Percentiles rank a stretch among this genome's conserved stretches.
Conservation (phyloP, 2,888 invertebrate genomes). For the Eurytoma adleriae region DNA sequence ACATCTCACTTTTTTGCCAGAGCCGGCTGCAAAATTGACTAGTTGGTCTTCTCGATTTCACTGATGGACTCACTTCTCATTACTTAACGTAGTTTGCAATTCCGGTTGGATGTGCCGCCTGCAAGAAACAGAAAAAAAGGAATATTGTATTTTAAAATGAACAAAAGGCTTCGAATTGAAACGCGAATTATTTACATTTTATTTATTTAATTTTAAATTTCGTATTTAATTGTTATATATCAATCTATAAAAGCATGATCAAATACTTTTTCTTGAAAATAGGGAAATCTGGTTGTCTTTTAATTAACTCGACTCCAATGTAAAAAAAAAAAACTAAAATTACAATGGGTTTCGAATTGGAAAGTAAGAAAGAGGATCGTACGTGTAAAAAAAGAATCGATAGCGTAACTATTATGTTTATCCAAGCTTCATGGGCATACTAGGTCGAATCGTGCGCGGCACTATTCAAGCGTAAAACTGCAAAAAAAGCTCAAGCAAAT, state of each 20-base stretch:
- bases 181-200: background rate
- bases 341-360: background rate
- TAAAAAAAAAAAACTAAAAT: background rate
- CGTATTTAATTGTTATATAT: background rate
- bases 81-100: background rate
- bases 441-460: background rate
- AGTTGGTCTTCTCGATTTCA: background rate
- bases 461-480: conserved; percentile 11
- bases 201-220: background rate
- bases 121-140: background rate
- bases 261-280: background rate
- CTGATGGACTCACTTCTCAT: background rate
- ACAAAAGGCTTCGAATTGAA: background rate
- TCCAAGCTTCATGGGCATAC: background rate
- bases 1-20: conserved; percentile 64
- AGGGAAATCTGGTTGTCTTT: too few species aligned
- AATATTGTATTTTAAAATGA: background rate
- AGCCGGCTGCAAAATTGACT: background rate
- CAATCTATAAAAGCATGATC: too few species aligned
- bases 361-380: background rate
- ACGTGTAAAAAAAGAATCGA: conserved; percentile 19
- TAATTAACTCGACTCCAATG: too few species aligned
- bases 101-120: background rate
- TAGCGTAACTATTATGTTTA: conserved; percentile 8
- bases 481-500: background rate